Percentiles rank a stretch among this genome's conserved stretches.
phyloP scores from a whole-genome alignment of 2,113 vertebrate genomes.

The Murina feae region DNA sequence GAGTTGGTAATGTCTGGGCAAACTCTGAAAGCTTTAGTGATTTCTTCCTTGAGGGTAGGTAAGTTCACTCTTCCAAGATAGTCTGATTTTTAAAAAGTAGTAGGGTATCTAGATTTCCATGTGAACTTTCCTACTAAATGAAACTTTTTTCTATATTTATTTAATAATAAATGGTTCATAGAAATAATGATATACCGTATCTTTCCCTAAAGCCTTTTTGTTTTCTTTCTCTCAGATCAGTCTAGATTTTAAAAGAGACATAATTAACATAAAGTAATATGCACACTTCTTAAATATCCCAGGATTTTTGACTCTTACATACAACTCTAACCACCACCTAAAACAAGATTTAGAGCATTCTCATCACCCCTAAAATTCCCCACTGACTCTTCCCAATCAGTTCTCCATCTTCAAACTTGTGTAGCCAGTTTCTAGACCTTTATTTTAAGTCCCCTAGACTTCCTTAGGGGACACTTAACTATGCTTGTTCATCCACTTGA shows the following conservation, averaged over 20 bases:
- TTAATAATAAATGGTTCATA: background rate
- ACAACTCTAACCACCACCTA: background rate
- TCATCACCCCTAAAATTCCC: background rate
- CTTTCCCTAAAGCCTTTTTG: background rate
- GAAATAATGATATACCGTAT: background rate
- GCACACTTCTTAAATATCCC: background rate
- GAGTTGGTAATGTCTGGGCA: background rate
- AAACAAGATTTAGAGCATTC: background rate
- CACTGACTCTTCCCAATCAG: background rate
- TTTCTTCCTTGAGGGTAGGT: background rate
- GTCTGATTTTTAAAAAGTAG: background rate
- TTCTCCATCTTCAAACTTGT: background rate
- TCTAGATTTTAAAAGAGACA: background rate
- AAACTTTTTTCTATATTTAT: background rate
- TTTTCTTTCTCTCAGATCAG: background rate
- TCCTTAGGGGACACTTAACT: constrained; percentile 59
- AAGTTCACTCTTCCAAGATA: background rate
- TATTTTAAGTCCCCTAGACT: background rate
- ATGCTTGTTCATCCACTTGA: constrained; percentile 61
- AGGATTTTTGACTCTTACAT: background rate
- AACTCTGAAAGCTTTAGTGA: background rate
- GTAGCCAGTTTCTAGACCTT: background rate
- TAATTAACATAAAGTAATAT: background rate
- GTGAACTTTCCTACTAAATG: background rate
- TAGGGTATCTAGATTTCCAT: background rate